Base-by-base conservation (phyloP, 2,113 vertebrate species). In the Mellivora capensis region DNA sequence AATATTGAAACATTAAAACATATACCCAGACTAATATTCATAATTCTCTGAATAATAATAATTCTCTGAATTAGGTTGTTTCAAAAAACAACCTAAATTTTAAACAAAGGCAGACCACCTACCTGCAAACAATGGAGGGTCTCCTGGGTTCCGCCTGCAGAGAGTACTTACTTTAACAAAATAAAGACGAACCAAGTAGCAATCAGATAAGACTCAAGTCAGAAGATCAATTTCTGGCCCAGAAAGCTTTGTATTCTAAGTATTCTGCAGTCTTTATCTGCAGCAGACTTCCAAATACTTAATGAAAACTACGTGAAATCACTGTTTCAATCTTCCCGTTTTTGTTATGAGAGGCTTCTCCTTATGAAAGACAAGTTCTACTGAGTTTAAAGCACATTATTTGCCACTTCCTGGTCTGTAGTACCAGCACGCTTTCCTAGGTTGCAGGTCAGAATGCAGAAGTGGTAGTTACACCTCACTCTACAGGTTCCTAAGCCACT, bases 401-500 rank as follows among this genome's bases (percentile, higher is more conserved):
- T 82, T 87, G 71, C 83, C 47, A 96, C 97, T 98, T 98, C 98
- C 98, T 97, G 93, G 89, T 96, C 72, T 47, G 37, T 37, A 93
- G 91, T 82, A 59, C 29, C 74, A 93, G 94, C 76, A 54, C 34
- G 91, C 93, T 94, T 87, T 57, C 69, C 93, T 85, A 94, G 89
- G 95, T 21, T n/a, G 89, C 97, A 37, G 84, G 96, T 96, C 89
- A 94, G 94, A 96, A 94, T 57, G 96, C 88, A 87, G 82, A 97
- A 94, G 37, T 96, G 87, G 83, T 97, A 97, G 93, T 90, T 89
- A 96, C 3, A 97, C 96, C 98, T 98, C 93, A 96, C 97, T 94
- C 95, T 61, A 97, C 98, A 94, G 93, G 98, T 98, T 98, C 95
- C 91, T 94, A 97, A 95, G 97, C 96, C 98, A 97, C 98, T 49